Evolutionary conservation across 2,888 invertebrate species (phyloP), one percentile per base, ranked within the genome.

Genomic region (Leucania comma): DNA sequence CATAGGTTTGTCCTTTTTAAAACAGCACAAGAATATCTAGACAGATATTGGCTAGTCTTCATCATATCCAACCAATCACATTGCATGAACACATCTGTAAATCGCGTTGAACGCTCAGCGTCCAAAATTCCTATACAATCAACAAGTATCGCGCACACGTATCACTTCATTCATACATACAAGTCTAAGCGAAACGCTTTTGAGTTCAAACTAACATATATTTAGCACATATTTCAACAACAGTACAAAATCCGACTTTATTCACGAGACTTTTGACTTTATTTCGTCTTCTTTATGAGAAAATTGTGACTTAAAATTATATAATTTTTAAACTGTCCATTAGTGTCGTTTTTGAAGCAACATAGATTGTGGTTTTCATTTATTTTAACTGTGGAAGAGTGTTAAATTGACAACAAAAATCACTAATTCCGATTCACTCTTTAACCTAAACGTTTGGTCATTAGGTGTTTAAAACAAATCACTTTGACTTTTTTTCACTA

Each of bases 241-340:
- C 60, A 78, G 74, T 74, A 74, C 61, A 62, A 78, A 71, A 74
- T 57, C 56, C 78, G 78, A 75, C 26, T 75, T 54, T 35, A 71
- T 71, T 71, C 56, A 77, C 77, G 54, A 73, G 58, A 75, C 72
- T 72, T 72, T 42, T 50, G 69, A 58, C n/a, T 38, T 38, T 42
- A 53, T 35, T 75, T 50, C 26, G 76, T 68, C 22, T 72, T 68
- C 26, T 46, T 1, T 26, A 12, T 56, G 32, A 68, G 56, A 75
- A 73, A 73, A 70, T 59, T 50, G 24, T 69, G 54, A 60, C 42
- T 77, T 66, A 35, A 54, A 38, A 51, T 32, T 69, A 24, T 48
- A 53, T 53, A 57, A 38, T 68, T 70, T 68, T 56, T 42, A 42
- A 77, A 60, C 12, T 50, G 42, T 73, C 17, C 71, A 24, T 59